phyloP scores from a whole-genome alignment of 2,888 invertebrate species.

The Acrobasis consociella region DNA sequence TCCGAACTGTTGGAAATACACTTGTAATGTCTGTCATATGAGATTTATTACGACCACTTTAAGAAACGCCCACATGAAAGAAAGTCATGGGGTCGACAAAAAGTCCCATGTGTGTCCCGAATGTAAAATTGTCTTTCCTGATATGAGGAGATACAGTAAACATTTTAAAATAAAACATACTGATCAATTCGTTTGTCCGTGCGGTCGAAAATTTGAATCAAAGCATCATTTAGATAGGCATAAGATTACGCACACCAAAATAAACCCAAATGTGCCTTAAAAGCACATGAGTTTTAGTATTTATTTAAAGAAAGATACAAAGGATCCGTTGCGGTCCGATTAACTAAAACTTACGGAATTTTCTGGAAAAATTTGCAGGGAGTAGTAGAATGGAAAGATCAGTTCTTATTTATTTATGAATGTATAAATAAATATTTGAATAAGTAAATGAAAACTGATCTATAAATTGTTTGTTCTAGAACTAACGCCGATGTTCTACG shows the following conservation, averaged over 20 bases:
- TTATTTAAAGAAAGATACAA: no score
- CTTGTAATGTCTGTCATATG: conserved; percentile 30
- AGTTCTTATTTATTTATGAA: conserved; percentile 18
- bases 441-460: conserved; percentile 15
- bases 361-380: background rate
- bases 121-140: conserved; percentile 21
- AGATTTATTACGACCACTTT: conserved; percentile 31
- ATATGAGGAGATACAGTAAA: conserved; percentile 14
- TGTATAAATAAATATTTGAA: background rate
- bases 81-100: conserved; percentile 27
- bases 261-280: conserved; percentile 1
- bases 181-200: conserved; percentile 46
- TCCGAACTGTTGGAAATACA: conserved; percentile 29
- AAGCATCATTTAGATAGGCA: conserved; percentile 70
- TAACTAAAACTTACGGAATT: background rate
- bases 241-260: conserved; percentile 68
- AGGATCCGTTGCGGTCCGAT: background rate
- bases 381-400: background rate
- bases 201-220: conserved; percentile 65
- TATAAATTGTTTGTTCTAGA: conserved; percentile 55
- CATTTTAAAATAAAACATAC: conserved; percentile 21
- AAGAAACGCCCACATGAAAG: conserved; percentile 28
- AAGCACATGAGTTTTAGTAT: background rate
- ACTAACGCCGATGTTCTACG: conserved; percentile 42
- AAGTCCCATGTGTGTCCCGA: conserved; percentile 31